These are phyloP conservation scores for Synergus itoensis DNA, from an alignment of 2,888 invertebrate genomes.

Conservation along the genomic window DNA sequence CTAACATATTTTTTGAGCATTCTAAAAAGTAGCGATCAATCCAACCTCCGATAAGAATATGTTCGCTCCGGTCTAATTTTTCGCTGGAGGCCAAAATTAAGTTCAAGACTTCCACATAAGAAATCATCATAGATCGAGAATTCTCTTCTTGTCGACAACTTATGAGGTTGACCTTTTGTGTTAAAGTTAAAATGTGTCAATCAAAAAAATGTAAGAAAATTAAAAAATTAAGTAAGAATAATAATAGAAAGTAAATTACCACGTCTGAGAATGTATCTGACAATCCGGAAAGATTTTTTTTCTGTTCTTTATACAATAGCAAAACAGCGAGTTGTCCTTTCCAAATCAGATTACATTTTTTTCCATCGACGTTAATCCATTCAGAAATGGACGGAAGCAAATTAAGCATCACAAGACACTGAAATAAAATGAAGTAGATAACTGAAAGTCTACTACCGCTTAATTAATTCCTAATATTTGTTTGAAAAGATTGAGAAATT, in stretches of 20 bases:
- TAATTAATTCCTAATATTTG: neutral
- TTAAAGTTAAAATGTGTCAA: neutral
- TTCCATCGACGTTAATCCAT: conserved; percentile 55
- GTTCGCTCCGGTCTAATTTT: conserved; percentile 64
- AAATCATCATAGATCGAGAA: conserved; percentile 70
- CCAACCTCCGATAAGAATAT: conserved; percentile 72
- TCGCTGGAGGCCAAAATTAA: conserved; percentile 63
- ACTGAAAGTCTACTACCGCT: neutral
- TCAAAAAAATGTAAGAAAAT: neutral
- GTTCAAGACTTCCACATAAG: conserved; percentile 69
- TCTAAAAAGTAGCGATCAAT: conserved; percentile 72
- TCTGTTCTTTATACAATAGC: conserved; percentile 68
- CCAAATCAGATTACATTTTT: conserved; percentile 67
- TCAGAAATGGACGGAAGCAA: conserved; percentile 68
- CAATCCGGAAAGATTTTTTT: conserved; percentile 51
- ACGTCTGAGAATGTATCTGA: conserved; percentile 60
- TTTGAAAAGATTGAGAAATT: neutral
- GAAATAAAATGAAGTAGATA: conserved; percentile 42
- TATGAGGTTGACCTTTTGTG: conserved; percentile 66
- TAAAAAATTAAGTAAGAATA: conserved; percentile 15
- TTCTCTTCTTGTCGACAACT: conserved; percentile 71
- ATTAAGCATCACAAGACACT: conserved; percentile 71
- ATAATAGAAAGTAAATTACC: conserved; percentile 54
- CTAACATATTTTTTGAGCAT: conserved; percentile 67
- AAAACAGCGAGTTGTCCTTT: conserved; percentile 71